Evolutionary conservation across 1,140 invertebrate genomes (phyloP), one percentile per base, ranked within the genome.

Genomic region (Himalopsyche phryganea): DNA sequence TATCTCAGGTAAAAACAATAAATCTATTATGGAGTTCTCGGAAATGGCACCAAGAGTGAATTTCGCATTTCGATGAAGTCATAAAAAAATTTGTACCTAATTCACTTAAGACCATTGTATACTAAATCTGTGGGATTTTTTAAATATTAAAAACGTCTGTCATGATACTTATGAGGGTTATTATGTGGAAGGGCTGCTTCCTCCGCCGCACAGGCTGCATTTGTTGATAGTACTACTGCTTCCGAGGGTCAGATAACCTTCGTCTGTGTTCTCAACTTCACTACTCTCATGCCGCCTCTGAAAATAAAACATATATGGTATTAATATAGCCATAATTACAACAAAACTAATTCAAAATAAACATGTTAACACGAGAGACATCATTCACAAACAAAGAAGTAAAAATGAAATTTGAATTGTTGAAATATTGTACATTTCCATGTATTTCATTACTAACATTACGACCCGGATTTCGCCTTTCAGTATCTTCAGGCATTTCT

Each of bases 281-380:
- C 80, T 82, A 68, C 75, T 83, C 61, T 85, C 84, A 65, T 86
- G 82, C 66, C 84, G 76, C 66, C 83, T 78, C 84, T 86, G 74
- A 60, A 80, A 81, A 28, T 28, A 9, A 5, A 28, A 28, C 23
- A 28, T 28, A n/a, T n/a, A n/a, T n/a, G n/a, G n/a, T n/a, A n/a
- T n/a, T 65, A 36, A 49, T 68, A 42, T n/a, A 42, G 6, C 6
- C 40, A 42, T 42, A 42, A 7, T n/a, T 42, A 6, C 10, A 42
- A 42, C n/a, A n/a, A 6, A 35, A n/a, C 6, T 7, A 35, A 7
- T 35, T n/a, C 33, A 6, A 7, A n/a, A 7, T 7, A 35, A 35
- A 35, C n/a, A n/a, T 35, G 40, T 10, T 6, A n/a, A 6, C 40
- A 42, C 15, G 15, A n/a, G 6, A n/a, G 10, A 9, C 15, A 42